phyloP scores from a whole-genome alignment of 1,140 invertebrate species.

The Gryllus bimaculatus region DNA sequence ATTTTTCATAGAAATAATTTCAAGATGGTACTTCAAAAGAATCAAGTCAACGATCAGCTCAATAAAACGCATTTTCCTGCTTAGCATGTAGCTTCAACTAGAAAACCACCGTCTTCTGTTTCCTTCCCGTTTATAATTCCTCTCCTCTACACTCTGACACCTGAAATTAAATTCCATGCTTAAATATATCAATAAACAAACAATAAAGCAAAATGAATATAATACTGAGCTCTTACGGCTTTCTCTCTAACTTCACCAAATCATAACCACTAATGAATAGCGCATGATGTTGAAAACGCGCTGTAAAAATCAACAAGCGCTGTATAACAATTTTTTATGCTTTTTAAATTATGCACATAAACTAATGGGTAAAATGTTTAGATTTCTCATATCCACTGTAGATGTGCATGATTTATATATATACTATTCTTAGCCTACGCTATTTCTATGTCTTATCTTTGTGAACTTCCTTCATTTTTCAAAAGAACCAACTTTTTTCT shows the following conservation, averaged over 20 bases:
- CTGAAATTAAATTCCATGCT: neutral
- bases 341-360: constrained; percentile 1
- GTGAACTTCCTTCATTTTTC: neutral
- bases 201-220: neutral
- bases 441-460: neutral
- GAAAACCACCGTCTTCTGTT: neutral
- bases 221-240: neutral
- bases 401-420: neutral
- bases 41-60: too few species aligned
- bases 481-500: neutral
- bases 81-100: neutral
- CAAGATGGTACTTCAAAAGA: too few species aligned
- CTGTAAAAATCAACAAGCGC: neutral
- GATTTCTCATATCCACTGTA: neutral
- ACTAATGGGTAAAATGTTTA: neutral
- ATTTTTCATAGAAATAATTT: too few species aligned
- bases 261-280: neutral
- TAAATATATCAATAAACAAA: neutral
- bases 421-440: neutral
- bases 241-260: neutral
- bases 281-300: neutral
- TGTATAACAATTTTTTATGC: neutral
- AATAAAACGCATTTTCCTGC: neutral
- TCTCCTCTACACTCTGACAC: neutral
- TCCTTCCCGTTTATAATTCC: neutral